phyloP scores from a whole-genome alignment of 2,797 vertebrate genomes.

The Sandelia bainsii region DNA sequence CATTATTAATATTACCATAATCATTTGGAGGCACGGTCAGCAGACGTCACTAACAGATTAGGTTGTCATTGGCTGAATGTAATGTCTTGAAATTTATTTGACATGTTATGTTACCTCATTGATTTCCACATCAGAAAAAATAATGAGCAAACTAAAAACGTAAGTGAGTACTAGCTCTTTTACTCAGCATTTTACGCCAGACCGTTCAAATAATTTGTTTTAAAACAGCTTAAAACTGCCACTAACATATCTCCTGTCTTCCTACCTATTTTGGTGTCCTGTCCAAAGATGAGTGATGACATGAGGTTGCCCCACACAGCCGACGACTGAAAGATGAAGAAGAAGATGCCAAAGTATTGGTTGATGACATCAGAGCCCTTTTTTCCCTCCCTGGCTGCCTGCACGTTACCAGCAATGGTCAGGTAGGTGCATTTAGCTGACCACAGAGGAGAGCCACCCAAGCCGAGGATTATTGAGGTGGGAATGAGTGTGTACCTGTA shows the following conservation, averaged over 20 bases:
- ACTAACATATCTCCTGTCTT: neutral
- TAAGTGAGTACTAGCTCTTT: no score
- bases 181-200: neutral
- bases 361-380: slow-evolving; percentile 87
- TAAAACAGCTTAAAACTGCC: no score
- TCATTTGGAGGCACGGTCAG: no score
- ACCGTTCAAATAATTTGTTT: neutral
- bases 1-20: no score
- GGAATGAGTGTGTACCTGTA: slow-evolving; percentile 93
- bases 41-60: no score
- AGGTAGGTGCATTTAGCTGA: slow-evolving; percentile 96
- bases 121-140: no score
- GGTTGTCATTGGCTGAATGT: no score
- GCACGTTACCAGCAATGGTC: slow-evolving; percentile 86
- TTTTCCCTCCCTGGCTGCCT: slow-evolving; percentile 81
- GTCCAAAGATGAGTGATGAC: slow-evolving; percentile 92
- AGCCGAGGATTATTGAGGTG: slow-evolving; percentile 91
- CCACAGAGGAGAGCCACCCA: slow-evolving; percentile 94
- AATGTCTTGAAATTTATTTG: no score
- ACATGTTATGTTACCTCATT: no score
- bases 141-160: no score
- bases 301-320: slow-evolving; percentile 96
- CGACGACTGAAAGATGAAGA: slow-evolving; percentile 93
- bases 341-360: slow-evolving; percentile 96
- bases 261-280: slow-evolving; percentile 84